Base-by-base conservation (phyloP, 2,888 invertebrate genomes). In the Nowickia ferox region DNA sequence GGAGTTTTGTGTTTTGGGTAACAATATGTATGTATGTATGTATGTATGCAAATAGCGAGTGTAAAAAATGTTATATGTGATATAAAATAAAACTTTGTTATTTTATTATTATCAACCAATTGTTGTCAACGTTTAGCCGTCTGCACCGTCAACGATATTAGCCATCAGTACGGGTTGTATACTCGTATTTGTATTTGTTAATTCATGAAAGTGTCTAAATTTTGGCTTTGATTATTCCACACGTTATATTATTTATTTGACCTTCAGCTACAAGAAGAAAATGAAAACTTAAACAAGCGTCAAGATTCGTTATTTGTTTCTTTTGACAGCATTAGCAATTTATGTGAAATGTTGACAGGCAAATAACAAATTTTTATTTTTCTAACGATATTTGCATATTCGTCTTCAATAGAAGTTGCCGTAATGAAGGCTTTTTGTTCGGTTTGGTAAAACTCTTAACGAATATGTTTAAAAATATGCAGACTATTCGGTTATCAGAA, bases 231-330 rank as follows among this genome's bases (percentile, higher is more conserved):
- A 59, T 46, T 68, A 59, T 51, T 69, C 17, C 22, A 48, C 68
- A 30, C 42, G 57, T 59, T 22, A 13, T 15, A 51, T n/a, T n/a
- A n/a, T n/a, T n/a, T n/a, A n/a, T 46, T 40, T 57, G 68, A 59
- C 77, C 68, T 77, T 77, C 68, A 61, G n/a, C 40, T n/a, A 19
- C 22, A 46, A 46, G 38, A 68, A 48, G 42, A 77, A 69, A 59
- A 63, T 63, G 59, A 77, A 55, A 66, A 77, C 22, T 59, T 40
- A 59, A 69, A 51, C 38, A 68, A 77, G 77, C 68, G 59, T 77
- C 66, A 77, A 40, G 38, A 51, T 11, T 17, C 46, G n/a, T 53
- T 40, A 19, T 65, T 13, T 76, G 10, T 68, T 66, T 46, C 59
- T 75, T 75, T 75, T 53, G 51, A 51, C 68, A 68, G 22, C 57